These are phyloP conservation scores for Plectrocnemia conspersa DNA, from an alignment of 1,140 invertebrate genomes.

Conservation along the genomic window DNA sequence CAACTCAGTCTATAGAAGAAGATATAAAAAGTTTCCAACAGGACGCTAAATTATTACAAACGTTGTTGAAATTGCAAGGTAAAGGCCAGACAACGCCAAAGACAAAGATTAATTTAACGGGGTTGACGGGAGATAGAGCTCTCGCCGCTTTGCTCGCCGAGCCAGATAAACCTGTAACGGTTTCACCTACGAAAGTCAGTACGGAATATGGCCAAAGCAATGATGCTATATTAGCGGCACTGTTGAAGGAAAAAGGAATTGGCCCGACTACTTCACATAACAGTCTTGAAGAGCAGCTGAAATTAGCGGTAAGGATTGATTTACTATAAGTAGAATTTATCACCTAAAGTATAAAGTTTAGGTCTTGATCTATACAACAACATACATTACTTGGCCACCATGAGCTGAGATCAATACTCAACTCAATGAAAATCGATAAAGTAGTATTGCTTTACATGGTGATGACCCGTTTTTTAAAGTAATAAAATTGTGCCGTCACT, in stretches of 20 bases:
- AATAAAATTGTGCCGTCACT: too few relatives aligned
- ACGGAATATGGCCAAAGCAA: conserved; percentile 56
- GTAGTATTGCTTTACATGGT: too few relatives aligned
- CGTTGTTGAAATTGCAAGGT: conserved; percentile 47
- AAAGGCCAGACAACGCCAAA: conserved; percentile 45
- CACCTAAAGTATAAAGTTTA: background rate
- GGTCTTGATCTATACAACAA: too few relatives aligned
- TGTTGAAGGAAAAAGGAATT: conserved; percentile 63
- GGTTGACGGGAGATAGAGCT: conserved; percentile 47
- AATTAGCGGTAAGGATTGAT: conserved; percentile 51
- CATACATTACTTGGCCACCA: too few relatives aligned
- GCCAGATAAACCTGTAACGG: conserved; percentile 40
- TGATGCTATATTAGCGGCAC: conserved; percentile 60
- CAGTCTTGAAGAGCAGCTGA: conserved; percentile 54
- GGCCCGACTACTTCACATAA: conserved; percentile 59
- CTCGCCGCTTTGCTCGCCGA: conserved; percentile 44
- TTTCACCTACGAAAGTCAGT: conserved; percentile 45
- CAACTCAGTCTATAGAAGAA: conserved; percentile 45
- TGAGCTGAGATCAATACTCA: too few relatives aligned
- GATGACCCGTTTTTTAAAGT: too few relatives aligned
- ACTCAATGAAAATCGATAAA: background rate
- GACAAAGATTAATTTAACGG: conserved; percentile 29
- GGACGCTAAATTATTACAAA: conserved; percentile 48
- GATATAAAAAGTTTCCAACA: conserved; percentile 44
- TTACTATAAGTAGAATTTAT: background rate